Evolutionary conservation across 2,888 invertebrate species (phyloP).

Genomic region (Pherbina coryleti): DNA sequence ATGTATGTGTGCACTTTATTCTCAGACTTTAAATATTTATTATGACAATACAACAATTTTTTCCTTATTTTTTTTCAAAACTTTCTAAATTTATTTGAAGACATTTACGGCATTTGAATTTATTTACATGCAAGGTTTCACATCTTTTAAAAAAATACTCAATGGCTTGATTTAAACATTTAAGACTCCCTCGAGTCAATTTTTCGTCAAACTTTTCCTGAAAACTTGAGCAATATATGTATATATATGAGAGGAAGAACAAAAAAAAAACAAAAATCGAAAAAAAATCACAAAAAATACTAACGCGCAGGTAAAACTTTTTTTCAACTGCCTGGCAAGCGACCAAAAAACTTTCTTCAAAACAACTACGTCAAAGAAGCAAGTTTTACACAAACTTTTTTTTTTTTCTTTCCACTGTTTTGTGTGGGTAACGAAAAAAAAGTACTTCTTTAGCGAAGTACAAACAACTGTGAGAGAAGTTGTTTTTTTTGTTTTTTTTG

Average conservation of each 20-base stretch:
- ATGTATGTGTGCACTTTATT: too few relatives aligned
- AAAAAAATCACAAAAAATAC: slow-evolving; percentile 21
- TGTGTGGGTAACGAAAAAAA: background rate
- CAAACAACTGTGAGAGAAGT: background rate
- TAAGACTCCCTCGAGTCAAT: slow-evolving; percentile 23
- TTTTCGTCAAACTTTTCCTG: slow-evolving; percentile 27
- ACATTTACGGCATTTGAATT: too few relatives aligned
- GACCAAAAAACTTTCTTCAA: slow-evolving; percentile 47
- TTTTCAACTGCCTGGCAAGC: slow-evolving; percentile 46
- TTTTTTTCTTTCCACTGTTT: background rate
- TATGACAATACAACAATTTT: too few relatives aligned
- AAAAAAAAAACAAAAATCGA: slow-evolving; percentile 13
- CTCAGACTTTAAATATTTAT: too few relatives aligned
- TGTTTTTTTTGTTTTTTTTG: background rate
- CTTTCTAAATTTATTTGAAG: too few relatives aligned
- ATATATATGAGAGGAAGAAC: background rate
- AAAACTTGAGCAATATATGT: background rate
- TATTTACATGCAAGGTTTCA: too few relatives aligned
- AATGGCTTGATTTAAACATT: slow-evolving; percentile 25
- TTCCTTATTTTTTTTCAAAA: too few relatives aligned
- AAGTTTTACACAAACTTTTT: background rate
- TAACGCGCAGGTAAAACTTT: slow-evolving; percentile 30
- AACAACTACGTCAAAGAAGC: slow-evolving; percentile 26
- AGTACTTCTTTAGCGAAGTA: background rate
- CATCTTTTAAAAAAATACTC: background rate